These are phyloP conservation scores for Sus scrofa DNA, from an alignment of 2,113 vertebrate genomes.

Conservation along the genomic window T2T-Sscrofa CM000818.6:104914001-104914500, in stretches of 20 bases:
- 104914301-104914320: not conserved
- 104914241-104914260: too few relatives aligned
- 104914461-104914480: not conserved
- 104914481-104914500: constrained; percentile 13
- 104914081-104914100: not conserved
- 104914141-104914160: not conserved
- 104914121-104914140: not conserved
- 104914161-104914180: not conserved
- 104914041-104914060: not conserved
- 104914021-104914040: not conserved
- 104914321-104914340: too few relatives aligned
- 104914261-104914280: not conserved
- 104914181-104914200: not conserved
- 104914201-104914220: not conserved
- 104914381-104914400: not conserved
- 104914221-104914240: not conserved
- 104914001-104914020: not conserved
- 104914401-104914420: not conserved
- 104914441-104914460: not conserved
- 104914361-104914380: not conserved
- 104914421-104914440: not conserved
- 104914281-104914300: not conserved
- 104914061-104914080: not conserved
- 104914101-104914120: not conserved
- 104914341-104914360: not conserved